Conservation (phyloP, 2,113 vertebrate species). For the Balaeniceps rex region DNA sequence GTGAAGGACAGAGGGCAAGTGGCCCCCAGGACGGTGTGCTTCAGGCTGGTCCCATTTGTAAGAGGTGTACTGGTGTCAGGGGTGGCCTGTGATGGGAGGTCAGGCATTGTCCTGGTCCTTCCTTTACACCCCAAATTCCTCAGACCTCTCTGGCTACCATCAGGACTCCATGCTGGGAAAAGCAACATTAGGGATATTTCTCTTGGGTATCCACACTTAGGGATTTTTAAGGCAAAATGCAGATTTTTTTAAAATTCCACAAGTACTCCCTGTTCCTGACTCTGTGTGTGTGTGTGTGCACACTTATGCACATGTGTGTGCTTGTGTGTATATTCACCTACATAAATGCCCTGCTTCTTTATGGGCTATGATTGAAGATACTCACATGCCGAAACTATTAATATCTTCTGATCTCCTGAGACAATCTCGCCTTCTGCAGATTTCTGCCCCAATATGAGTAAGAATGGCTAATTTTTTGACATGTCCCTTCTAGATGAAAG, state of each 20-base stretch:
- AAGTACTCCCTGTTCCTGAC: not conserved
- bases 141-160: not conserved
- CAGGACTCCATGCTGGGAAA: not conserved
- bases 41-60: not conserved
- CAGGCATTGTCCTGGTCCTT: not conserved
- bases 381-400: not conserved
- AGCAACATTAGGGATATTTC: not conserved
- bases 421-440: not conserved
- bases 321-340: not conserved
- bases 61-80: not conserved
- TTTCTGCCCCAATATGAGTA: not conserved
- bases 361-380: not conserved
- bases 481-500: not conserved
- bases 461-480: not conserved
- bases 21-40: not conserved
- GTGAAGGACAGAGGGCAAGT: not conserved
- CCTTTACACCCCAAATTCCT: not conserved
- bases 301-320: fast-evolving
- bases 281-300: too few species aligned
- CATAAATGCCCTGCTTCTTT: not conserved
- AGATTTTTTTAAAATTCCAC: not conserved
- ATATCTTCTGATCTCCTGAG: not conserved
- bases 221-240: not conserved
- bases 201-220: not conserved
- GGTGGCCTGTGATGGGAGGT: not conserved